Evolutionary conservation across 2,888 invertebrate genomes (phyloP), one percentile per base, ranked within the genome.

Genomic region (Drosophila antonietae): DNA sequence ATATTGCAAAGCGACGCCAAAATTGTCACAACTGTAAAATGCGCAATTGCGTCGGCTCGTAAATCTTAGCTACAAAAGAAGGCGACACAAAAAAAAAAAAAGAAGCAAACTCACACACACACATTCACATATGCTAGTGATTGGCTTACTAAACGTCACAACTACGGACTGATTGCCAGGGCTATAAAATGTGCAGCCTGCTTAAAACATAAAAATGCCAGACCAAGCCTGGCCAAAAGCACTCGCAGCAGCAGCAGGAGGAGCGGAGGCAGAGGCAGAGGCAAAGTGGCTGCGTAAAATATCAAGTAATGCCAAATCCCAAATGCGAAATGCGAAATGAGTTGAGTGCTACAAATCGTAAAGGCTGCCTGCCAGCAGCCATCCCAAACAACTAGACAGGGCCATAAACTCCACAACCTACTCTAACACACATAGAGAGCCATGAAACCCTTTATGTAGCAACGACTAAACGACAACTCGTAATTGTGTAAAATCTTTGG

Each of bases 11-110:
- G 75, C 88, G 84, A 73, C 81, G 88, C 80, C 88, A 76, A 86
- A 85, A 86, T 86, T 86, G 85, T 89, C 85, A 87, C 81, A 86
- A 86, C 84, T 87, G 89, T 89, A 89, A 86, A 89, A 86, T 87
- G 85, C 85, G 85, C 85, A 89, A 89, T 87, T 87, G 85, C 89
- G 84, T 77, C 78, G 88, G 86, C 68, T 85, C 84, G 88, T 85
- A 85, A 88, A 85, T 85, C 88, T 83, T 79, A 53, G 72, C 76
- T 46, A 78, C 78, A 71, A 70, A 75, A 70, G 59, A 46, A 74
- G 70, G 43, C 59, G 53, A 65, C 63, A 71, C 64, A 65, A 60
- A 64, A 23, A 55, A 23, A 59, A 23, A 52, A 47, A 20, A 20
- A 20, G 2, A 20, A 20, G 2, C 52, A 51, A 53, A 53, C 37